A percentile compares a stretch with the other conserved stretches of the same genome.
Conservation (phyloP, 1,140 invertebrate species). For the Calosoma granatense region DNA sequence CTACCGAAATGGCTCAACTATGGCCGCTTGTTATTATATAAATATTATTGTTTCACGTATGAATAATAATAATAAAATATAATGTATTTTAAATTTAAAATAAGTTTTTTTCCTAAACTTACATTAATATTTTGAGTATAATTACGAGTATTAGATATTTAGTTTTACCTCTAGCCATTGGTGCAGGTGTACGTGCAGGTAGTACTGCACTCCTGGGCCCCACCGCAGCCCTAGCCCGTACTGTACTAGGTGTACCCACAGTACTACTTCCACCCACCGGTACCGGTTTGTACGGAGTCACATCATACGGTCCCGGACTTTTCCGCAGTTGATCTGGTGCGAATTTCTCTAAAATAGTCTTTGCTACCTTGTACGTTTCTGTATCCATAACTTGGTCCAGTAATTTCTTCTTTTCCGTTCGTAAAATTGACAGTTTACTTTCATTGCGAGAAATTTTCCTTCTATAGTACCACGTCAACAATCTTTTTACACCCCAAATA, state of each 20-base stretch:
- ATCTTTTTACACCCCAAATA: conserved; percentile 64
- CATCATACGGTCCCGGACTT: conserved; percentile 24
- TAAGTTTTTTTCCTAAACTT: too few species aligned
- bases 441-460: conserved; percentile 72
- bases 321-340: conserved; percentile 52
- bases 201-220: too few species aligned
- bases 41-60: too few species aligned
- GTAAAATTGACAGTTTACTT: conserved; percentile 59
- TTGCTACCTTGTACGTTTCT: conserved; percentile 95
- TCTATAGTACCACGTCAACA: conserved; percentile 80
- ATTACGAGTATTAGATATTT: too few species aligned
- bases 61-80: too few species aligned
- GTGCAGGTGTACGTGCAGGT: too few species aligned
- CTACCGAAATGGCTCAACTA: too few species aligned
- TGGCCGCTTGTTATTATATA: too few species aligned
- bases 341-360: conserved; percentile 84
- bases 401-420: conserved; percentile 76
- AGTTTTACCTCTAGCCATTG: too few species aligned
- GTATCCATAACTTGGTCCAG: conserved; percentile 94
- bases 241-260: not conserved
- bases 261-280: conserved; percentile 14
- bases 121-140: too few species aligned
- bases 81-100: too few species aligned
- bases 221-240: not conserved
- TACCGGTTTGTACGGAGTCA: conserved; percentile 29